Percentiles rank a stretch among this genome's conserved stretches.
phyloP scores from a whole-genome alignment of 2,888 invertebrate genomes.

The Anoplius nigerrimus region DNA sequence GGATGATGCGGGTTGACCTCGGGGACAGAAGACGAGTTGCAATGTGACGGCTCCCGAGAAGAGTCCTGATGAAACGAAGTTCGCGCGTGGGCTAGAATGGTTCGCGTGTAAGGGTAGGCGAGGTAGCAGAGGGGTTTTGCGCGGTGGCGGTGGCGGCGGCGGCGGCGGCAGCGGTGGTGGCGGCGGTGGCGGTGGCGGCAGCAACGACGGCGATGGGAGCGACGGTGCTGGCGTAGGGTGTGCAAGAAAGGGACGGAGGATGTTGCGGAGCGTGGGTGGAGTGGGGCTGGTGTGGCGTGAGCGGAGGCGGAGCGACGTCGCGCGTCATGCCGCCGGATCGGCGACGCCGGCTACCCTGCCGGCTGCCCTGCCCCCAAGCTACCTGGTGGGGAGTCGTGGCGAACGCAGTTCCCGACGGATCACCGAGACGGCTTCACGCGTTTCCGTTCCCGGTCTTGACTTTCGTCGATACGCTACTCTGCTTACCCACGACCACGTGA shows the following conservation, averaged over 20 bases:
- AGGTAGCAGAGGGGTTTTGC: neutral
- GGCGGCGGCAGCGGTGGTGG: slow-evolving; percentile 34
- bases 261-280: too few relatives aligned
- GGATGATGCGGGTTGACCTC: too few relatives aligned
- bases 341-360: slow-evolving; percentile 53
- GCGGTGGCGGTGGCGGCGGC: neutral
- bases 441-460: neutral
- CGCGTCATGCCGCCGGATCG: slow-evolving; percentile 62
- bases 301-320: slow-evolving; percentile 72
- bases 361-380: slow-evolving; percentile 58
- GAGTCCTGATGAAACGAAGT: neutral
- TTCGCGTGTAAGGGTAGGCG: neutral
- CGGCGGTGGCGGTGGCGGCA: neutral
- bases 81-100: neutral
- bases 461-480: neutral
- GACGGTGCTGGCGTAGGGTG: slow-evolving; percentile 15
- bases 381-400: slow-evolving; percentile 62
- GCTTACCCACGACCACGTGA: neutral
- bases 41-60: neutral
- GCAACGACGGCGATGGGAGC: slow-evolving; percentile 10
- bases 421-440: slow-evolving; percentile 65
- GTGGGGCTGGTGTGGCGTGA: slow-evolving; percentile 58
- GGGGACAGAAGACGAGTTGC: neutral
- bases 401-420: slow-evolving; percentile 69
- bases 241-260: too few relatives aligned